Conservation (phyloP, 2,888 invertebrate species). For the Flexamia atlantica region DNA sequence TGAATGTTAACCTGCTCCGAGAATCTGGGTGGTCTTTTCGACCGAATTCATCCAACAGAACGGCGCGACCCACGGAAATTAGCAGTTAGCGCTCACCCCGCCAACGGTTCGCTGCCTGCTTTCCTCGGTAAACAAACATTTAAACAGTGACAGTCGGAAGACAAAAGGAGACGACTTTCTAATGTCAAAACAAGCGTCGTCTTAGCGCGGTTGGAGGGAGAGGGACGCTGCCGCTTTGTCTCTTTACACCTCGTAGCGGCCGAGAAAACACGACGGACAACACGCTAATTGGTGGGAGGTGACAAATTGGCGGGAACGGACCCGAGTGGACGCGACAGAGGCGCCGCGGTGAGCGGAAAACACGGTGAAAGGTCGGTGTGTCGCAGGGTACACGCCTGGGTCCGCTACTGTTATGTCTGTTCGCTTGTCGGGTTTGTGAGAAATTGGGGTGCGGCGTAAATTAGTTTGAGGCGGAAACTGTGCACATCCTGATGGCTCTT, state of each 20-base stretch:
- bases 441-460: not conserved
- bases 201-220: not conserved
- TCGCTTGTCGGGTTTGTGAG: not conserved
- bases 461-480: not conserved
- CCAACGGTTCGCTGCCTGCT: not conserved
- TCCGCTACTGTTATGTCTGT: not conserved
- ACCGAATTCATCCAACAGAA: not conserved
- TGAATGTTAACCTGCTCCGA: too few species aligned
- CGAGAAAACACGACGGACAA: slow-evolving; percentile 30
- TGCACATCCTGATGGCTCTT: not conserved
- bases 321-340: not conserved
- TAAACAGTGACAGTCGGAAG: slow-evolving; percentile 24
- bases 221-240: not conserved
- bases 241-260: not conserved
- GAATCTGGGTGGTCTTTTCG: too few species aligned
- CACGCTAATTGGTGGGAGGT: slow-evolving; percentile 27
- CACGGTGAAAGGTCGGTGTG: slow-evolving; percentile 11
- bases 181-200: slow-evolving; percentile 37
- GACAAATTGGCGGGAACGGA: slow-evolving; percentile 25
- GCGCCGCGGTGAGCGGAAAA: not conserved
- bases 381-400: not conserved
- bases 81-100: not conserved
- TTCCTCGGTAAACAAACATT: slow-evolving; percentile 12
- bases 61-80: not conserved
- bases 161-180: slow-evolving; percentile 18